Conservation (phyloP, 2,113 vertebrate species). For the Casuarius casuarius region DNA sequence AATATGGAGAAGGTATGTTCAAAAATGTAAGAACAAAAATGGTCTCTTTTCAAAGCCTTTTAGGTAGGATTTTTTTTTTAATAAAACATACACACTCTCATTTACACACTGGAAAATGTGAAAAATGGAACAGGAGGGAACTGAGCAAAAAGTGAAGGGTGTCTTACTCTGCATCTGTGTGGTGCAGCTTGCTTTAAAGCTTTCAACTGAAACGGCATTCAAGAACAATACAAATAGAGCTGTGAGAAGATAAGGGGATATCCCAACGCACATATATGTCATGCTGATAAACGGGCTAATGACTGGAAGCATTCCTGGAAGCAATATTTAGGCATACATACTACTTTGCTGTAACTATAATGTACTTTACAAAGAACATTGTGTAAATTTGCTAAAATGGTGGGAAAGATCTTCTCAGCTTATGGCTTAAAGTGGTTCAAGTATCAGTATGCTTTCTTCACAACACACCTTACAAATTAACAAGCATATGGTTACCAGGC, state of each 20-base stretch:
- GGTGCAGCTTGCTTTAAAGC: not conserved
- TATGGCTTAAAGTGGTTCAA: not conserved
- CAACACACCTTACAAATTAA: not conserved
- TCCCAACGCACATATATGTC: not conserved
- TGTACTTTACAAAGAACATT: not conserved
- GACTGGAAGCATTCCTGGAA: not conserved
- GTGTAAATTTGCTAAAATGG: not conserved
- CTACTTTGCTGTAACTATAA: not conserved
- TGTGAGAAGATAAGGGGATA: not conserved
- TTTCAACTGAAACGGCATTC: not conserved
- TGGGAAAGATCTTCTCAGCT: not conserved
- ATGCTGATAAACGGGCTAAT: not conserved
- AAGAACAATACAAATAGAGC: not conserved
- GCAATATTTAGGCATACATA: not conserved
- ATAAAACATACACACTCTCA: fast-evolving
- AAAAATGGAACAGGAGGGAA: not conserved
- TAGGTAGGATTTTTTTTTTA: not conserved
- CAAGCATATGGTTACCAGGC: not conserved
- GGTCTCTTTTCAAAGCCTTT: not conserved
- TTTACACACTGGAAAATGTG: not conserved
- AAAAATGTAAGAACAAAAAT: not conserved
- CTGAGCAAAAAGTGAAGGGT: not conserved
- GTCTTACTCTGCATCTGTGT: not conserved
- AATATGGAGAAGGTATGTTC: fast-evolving
- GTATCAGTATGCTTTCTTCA: not conserved